Evolutionary conservation across 2,888 invertebrate genomes (phyloP).

Genomic region (Andrena marginata): DNA sequence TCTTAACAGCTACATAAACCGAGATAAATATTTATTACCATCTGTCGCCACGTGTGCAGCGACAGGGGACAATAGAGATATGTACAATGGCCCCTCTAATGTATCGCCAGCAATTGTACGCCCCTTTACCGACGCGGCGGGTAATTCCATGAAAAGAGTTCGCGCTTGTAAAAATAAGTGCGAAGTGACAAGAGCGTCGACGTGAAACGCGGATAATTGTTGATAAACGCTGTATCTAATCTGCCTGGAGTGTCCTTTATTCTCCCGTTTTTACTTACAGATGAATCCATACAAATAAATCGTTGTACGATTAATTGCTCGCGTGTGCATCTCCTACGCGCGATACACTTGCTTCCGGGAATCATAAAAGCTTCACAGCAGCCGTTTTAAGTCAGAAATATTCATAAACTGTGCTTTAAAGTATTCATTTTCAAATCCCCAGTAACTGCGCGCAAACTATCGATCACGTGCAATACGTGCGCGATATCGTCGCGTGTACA

Average conservation of each 20-base stretch:
- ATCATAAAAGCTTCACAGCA: too few relatives aligned
- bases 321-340: too few relatives aligned
- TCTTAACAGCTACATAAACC: constrained; percentile 11
- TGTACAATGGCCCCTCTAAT: constrained; percentile 19
- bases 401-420: neutral
- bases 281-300: neutral
- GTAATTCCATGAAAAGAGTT: constrained; percentile 9
- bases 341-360: too few relatives aligned
- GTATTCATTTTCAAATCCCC: constrained; percentile 8
- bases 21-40: constrained; percentile 46
- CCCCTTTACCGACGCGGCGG: constrained; percentile 10
- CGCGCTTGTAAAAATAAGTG: neutral
- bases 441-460: constrained; percentile 14
- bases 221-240: constrained; percentile 46
- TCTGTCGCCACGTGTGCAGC: constrained; percentile 16
- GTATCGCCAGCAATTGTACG: constrained; percentile 28
- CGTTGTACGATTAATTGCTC: too few relatives aligned
- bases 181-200: constrained; percentile 11
- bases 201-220: constrained; percentile 5
- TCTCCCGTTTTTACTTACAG: constrained; percentile 1
- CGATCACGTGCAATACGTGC: constrained; percentile 4
- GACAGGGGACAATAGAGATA: constrained; percentile 2
- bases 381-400: neutral
- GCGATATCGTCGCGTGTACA: neutral
- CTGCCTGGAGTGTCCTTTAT: neutral